Percentiles rank a stretch among this genome's conserved stretches.
These are phyloP conservation scores for Lasioglossum morio DNA, from an alignment of 2,888 invertebrate genomes.

Conservation along the genomic window DNA sequence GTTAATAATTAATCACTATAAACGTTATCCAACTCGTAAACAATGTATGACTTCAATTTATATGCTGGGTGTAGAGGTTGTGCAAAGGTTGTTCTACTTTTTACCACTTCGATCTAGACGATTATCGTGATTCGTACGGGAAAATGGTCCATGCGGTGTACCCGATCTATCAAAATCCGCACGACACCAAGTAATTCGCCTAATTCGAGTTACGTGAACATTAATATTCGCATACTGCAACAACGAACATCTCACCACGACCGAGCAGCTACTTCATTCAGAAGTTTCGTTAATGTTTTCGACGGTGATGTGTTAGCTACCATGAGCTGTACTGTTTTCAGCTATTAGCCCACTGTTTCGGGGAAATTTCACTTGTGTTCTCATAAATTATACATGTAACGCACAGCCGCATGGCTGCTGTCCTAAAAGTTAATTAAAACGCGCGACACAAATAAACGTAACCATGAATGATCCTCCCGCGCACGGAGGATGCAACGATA, in stretches of 20 bases:
- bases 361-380: slow-evolving; percentile 1
- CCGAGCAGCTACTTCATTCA: background rate
- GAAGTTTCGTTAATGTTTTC: slow-evolving; percentile 10
- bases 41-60: too few species aligned
- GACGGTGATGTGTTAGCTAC: background rate
- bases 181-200: background rate
- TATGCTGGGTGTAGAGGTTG: too few species aligned
- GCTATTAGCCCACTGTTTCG: background rate
- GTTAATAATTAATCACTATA: too few species aligned
- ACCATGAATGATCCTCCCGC: slow-evolving; percentile 25
- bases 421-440: slow-evolving; percentile 38
- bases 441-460: slow-evolving; percentile 23
- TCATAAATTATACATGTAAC: slow-evolving; percentile 27
- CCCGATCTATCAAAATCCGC: background rate
- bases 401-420: background rate
- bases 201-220: background rate
- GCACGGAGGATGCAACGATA: background rate
- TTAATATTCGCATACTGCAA: background rate
- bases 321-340: background rate
- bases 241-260: background rate
- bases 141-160: too few species aligned
- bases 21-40: too few species aligned
- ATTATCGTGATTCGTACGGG: too few species aligned
- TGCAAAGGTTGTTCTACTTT: too few species aligned
- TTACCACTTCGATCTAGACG: too few species aligned